Evolutionary conservation across 2,113 vertebrate genomes (phyloP), one percentile per base, ranked within the genome.

Genomic region (Strix aluco): DNA sequence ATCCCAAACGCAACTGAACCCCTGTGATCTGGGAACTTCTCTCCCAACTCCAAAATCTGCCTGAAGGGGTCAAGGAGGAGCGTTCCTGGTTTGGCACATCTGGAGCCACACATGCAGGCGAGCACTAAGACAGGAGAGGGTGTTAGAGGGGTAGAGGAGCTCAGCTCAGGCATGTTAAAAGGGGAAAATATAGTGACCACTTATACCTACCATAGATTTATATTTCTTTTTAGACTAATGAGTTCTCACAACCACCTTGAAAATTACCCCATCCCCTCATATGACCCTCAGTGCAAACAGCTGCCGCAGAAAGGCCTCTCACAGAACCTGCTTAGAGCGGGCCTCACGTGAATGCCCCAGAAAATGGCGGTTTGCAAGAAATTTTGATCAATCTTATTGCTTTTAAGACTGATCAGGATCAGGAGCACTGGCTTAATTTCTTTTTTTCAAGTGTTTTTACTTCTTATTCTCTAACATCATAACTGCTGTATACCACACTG

Each of bases 31-130:
- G 18, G 10, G 26, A 90, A 42, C 26, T 42, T 36, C 57, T 63
- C 52, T 85, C 38, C 52, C 40, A 52, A 13, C 1, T 22, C 61
- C 52, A 72, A 65, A 67, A 72, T 6, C 61, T 52, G 20, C 1
- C 57, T 5, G 4, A 36, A 80, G 21, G 29, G 23, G 3, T 51
- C 70, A 51, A 36, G 52, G 16, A 74, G n/a, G 22, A 51, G 20
- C 0, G 0, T 40, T 65, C 59, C 30, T 80, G 57, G 2, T 57
- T 52, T 25, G 49, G 18, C 32, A 38, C 0, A 2, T 23, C 57
- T 1, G 0, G 29, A 65, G 15, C 38, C 4, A 0, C 1, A 4
- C 42, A 49, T 0, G 2, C 19, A 47, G 22, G 11, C 0, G 2
- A 44, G 52, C 22, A 29, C 15, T 2, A 0, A n/a, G 40, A 54